A percentile compares a stretch with the other conserved stretches of the same genome.
Conservation (phyloP, 2,113 vertebrate species). For the Charadrius vociferus region DNA sequence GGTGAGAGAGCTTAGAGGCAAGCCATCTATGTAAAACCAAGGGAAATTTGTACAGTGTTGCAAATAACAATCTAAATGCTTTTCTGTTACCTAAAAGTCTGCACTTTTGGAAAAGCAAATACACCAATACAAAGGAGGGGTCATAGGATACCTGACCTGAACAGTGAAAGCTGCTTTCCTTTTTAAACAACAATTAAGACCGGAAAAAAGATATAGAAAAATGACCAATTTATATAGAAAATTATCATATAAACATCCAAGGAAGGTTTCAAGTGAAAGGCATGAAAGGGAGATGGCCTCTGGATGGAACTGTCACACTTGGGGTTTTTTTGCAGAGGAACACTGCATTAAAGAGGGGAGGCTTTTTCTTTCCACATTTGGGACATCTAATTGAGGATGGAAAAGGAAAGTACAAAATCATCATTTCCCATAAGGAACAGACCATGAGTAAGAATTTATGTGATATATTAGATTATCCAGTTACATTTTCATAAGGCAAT, state of each 20-base stretch:
- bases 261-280: not conserved
- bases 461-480: not conserved
- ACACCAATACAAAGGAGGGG: not conserved
- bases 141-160: not conserved
- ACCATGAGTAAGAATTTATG: not conserved
- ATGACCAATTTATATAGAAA: not conserved
- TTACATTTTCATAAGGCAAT: not conserved
- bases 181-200: not conserved
- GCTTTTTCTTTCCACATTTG: not conserved
- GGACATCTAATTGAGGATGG: not conserved
- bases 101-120: not conserved
- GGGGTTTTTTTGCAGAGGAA: not conserved
- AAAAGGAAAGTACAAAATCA: not conserved
- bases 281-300: not conserved
- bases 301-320: not conserved
- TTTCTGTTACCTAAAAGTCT: not conserved
- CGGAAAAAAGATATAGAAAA: not conserved
- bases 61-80: not conserved
- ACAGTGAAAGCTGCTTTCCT: not conserved
- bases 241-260: not conserved
- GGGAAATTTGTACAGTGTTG: not conserved
- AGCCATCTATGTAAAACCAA: not conserved
- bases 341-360: not conserved
- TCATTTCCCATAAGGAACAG: not conserved
- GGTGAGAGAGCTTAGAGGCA: not conserved